These are phyloP conservation scores for Rapana venosa DNA, from an alignment of 2,888 invertebrate species.

Conservation along the genomic window DNA sequence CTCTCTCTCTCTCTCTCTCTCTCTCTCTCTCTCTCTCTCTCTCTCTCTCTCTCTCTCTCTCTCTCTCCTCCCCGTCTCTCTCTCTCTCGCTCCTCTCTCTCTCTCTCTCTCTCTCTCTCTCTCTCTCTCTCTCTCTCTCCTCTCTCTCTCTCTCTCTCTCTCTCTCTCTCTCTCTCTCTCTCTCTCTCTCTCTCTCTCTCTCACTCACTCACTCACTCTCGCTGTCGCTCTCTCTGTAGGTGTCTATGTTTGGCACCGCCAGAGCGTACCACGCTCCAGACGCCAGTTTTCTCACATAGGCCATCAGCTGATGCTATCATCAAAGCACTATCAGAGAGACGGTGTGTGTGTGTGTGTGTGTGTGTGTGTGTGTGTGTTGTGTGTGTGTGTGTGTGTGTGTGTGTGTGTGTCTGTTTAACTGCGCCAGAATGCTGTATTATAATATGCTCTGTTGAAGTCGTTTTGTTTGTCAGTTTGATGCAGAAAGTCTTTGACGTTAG, in stretches of 20 bases:
- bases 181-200: not conserved
- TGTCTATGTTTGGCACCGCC: not conserved
- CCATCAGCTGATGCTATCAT: too few relatives aligned
- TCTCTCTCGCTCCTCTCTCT: not conserved
- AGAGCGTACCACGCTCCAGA: not conserved
- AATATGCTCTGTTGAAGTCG: too few relatives aligned
- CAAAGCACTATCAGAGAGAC: not conserved
- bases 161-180: conserved; percentile 7
- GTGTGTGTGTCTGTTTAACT: not conserved
- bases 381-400: not conserved
- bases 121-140: not conserved
- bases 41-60: not conserved
- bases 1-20: too few relatives aligned
- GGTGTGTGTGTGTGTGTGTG: not conserved
- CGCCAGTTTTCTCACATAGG: too few relatives aligned
- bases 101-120: not conserved
- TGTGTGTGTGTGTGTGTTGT: not conserved
- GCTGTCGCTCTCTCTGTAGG: not conserved
- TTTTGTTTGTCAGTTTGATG: too few relatives aligned
- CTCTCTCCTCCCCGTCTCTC: not conserved
- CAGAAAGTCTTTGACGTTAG: too few relatives aligned
- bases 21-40: too few relatives aligned
- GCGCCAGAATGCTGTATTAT: too few relatives aligned
- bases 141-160: not conserved
- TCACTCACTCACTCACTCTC: not conserved